phyloP scores from a whole-genome alignment of 2,113 vertebrate species.

The Dasyprocta punctata region DNA sequence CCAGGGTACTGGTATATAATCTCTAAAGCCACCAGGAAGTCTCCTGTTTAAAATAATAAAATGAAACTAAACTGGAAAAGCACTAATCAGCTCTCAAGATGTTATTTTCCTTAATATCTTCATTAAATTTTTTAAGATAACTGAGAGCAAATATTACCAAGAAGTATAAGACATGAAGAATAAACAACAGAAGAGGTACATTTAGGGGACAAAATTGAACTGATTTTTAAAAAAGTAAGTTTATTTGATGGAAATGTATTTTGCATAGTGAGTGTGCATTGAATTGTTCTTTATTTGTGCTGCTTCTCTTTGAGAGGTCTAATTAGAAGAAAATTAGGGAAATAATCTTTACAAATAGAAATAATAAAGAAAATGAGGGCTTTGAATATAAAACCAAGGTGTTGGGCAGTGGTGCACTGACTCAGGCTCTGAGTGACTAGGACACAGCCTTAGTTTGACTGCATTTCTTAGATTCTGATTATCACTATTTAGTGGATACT shows the following conservation, averaged over 20 bases:
- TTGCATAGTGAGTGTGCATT: not conserved
- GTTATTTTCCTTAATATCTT: not conserved
- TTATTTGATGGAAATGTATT: not conserved
- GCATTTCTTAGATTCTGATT: not conserved
- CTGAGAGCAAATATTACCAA: not conserved
- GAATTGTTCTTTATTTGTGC: not conserved
- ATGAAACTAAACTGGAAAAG: not conserved
- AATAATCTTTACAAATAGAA: not conserved
- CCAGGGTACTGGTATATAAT: too few species aligned
- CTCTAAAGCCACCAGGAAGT: too few species aligned
- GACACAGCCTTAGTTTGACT: not conserved
- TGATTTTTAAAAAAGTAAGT: not conserved
- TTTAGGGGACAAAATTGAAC: not conserved
- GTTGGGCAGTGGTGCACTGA: not conserved
- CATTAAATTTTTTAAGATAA: not conserved
- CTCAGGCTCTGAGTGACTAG: not conserved
- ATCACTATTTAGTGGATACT: not conserved
- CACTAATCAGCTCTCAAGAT: not conserved
- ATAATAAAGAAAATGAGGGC: not conserved
- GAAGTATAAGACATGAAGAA: not conserved
- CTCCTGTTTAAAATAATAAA: not conserved
- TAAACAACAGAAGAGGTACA: not conserved
- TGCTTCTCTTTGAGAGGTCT: not conserved
- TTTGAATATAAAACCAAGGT: not conserved
- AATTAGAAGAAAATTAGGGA: not conserved